Base-by-base conservation (phyloP, 2,797 vertebrate species). In the Euthynnus affinis region DNA sequence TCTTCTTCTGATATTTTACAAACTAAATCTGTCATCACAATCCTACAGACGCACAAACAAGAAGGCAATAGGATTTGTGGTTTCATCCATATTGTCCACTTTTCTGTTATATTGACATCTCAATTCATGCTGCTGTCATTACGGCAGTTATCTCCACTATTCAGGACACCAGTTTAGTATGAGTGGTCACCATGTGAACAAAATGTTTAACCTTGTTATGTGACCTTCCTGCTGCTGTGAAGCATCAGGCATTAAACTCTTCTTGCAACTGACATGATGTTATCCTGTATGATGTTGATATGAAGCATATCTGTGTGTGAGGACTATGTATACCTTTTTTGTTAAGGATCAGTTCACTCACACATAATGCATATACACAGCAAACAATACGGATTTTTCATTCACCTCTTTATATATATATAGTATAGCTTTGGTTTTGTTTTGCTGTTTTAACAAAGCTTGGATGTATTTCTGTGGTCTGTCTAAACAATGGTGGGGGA, bases 71-170 rank as follows among this genome's bases (percentile, higher is more conserved):
- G 58, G 63, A 59, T 76, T 52, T 57, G 49, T 12, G 22, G 32
- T 71, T 60, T 70, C 27, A 63, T 65, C 52, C 51, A 49, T 68
- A 66, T 75, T 68, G 58, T 22, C 23, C 49, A 52, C 29, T 55
- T 84, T 55, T 32, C 55, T 72, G 27, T 60, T 60, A 37, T 29
- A 77, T 57, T 74, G 73, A 81, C 87, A 55, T 81, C 62, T n/a
- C n/a, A n/a, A n/a, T n/a, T n/a, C n/a, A n/a, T n/a, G n/a, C n/a
- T 75, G 57, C 60, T 74, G 67, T 83, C 71, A 37, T 60, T 20
- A 49, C 65, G 58, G 44, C 53, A 71, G 66, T 78, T 22, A 49
- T 65, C 48, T 27, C 25, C 20, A 18, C 29, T 57, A 65, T 72
- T 58, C 52, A 49, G 13, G 18, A 2, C 34, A 49, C 56, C 37